Conservation (phyloP, 2,113 vertebrate genomes). For the Marmota flaviventris region DNA sequence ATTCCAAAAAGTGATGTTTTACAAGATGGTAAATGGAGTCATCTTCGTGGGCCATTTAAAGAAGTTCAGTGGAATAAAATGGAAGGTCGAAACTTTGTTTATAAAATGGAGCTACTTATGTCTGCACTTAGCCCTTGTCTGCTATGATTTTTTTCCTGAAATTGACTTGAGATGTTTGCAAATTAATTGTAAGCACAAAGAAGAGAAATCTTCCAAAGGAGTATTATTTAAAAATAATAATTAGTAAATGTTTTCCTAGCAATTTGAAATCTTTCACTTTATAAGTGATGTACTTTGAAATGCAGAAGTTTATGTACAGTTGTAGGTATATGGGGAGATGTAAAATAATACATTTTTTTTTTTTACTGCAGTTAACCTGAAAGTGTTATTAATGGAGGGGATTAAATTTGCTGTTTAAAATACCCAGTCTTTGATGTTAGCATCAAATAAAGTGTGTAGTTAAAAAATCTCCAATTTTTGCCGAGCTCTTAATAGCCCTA, state of each 20-base stretch:
- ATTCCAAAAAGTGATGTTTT: conserved; percentile 95
- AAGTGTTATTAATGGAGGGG: conserved; percentile 56
- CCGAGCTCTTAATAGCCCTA: not conserved
- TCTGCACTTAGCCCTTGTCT: conserved; percentile 95
- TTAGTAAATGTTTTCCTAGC: not conserved
- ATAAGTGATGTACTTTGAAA: conserved; percentile 69
- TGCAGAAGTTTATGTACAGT: conserved; percentile 46
- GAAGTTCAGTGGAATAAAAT: conserved; percentile 98
- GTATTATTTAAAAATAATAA: not conserved
- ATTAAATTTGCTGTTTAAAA: conserved; percentile 67
- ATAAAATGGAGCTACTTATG: conserved; percentile 99
- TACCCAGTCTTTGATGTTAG: conserved; percentile 24
- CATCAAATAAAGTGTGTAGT: conserved; percentile 61
- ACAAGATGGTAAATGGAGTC: conserved; percentile 96
- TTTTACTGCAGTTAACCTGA: conserved; percentile 37
- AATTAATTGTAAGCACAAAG: not conserved
- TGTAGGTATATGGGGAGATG: not conserved
- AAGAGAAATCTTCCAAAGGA: conserved; percentile 43
- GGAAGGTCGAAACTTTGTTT: conserved; percentile 99
- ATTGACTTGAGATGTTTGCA: not conserved
- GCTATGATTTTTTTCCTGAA: conserved; percentile 57
- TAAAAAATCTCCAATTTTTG: conserved; percentile 40
- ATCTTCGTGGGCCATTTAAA: conserved; percentile 94
- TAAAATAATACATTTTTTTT: conserved; percentile 56
- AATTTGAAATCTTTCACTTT: conserved; percentile 68